Evolutionary conservation across 2,888 invertebrate genomes (phyloP), one percentile per base, ranked within the genome.

Genomic region (Polyommatus icarus): DNA sequence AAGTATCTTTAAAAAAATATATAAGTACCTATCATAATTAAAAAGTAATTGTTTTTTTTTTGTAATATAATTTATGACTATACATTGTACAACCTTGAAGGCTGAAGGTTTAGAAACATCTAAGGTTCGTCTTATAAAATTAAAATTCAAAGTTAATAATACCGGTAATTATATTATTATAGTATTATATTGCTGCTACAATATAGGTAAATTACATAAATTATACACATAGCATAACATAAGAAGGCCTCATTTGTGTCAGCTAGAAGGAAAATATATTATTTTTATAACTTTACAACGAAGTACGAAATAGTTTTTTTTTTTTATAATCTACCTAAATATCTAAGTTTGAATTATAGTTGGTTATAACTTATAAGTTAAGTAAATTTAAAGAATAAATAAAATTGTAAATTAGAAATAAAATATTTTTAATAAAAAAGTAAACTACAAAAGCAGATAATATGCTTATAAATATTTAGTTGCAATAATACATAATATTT

Each of bases 61-160:
- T 40, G 6, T 36, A 71, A 36, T 40, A n/a, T 72, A 40, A 72
- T 72, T 72, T 72, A 72, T 72, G n/a, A 71, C n/a, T 72, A 10
- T 40, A n/a, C 8, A 40, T 40, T 72, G n/a, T 40, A n/a, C 8
- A 40, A 72, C 20, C 10, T 72, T 40, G 72, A 72, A 40, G 72
- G 3, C 10, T 61, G 8, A n/a, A n/a, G n/a, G n/a, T n/a, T n/a
- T n/a, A n/a, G n/a, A n/a, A n/a, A n/a, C n/a, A n/a, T 20, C 5
- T 54, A 15, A 61, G 61, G 20, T 61, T 24, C 10, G 24, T 61
- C 24, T 24, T 12, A 61, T 20, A 61, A 7, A 24, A 24, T 61
- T 12, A 61, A 61, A 61, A 12, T 61, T 61, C 61, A 24, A 61
- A 20, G 61, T 61, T 20, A 24, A 61, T 24, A 54, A 54, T 54